A percentile compares a stretch with the other conserved stretches of the same genome.
phyloP scores from a whole-genome alignment of 2,888 invertebrate genomes.

The Athrips mouffetella region DNA sequence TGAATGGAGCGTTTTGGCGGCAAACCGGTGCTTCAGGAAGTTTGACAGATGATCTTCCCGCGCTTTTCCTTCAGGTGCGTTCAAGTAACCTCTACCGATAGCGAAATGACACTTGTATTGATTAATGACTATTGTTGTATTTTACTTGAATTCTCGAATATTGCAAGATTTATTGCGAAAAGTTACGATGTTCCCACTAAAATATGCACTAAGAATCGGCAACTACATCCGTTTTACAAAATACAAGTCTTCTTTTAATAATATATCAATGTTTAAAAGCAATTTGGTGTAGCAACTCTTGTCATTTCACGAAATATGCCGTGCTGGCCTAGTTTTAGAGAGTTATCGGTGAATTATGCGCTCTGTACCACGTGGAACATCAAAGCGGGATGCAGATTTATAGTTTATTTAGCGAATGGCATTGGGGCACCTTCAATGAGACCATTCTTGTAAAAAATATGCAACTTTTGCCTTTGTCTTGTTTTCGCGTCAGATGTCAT shows the following conservation, averaged over 20 bases:
- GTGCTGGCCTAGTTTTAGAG: constrained; percentile 52
- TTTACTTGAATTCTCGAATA: neutral
- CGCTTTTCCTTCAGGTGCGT: constrained; percentile 70
- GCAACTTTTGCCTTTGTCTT: constrained; percentile 11
- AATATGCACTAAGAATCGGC: neutral
- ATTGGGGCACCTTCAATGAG: constrained; percentile 7
- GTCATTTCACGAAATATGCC: constrained; percentile 56
- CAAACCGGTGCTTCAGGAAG: constrained; percentile 47
- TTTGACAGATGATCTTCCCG: constrained; percentile 70
- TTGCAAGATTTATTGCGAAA: constrained; percentile 1
- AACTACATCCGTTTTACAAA: constrained; percentile 27
- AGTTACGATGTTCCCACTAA: neutral
- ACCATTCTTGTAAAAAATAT: constrained; percentile 12
- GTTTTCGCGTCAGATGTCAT: constrained; percentile 50
- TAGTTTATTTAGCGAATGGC: constrained; percentile 6
- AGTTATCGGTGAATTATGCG: constrained; percentile 49
- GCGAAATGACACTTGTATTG: constrained; percentile 40
- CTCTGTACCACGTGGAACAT: constrained; percentile 39
- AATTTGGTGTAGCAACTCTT: constrained; percentile 39
- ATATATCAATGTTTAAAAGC: constrained; percentile 37
- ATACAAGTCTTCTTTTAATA: constrained; percentile 18
- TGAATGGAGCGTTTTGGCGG: constrained; percentile 60
- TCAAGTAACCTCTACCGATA: constrained; percentile 56
- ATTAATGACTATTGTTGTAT: constrained; percentile 21
- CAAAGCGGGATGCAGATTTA: constrained; percentile 36